These are phyloP conservation scores for Muscicapa adusta DNA, from an alignment of 2,113 vertebrate species.

Conservation along the genomic window DNA sequence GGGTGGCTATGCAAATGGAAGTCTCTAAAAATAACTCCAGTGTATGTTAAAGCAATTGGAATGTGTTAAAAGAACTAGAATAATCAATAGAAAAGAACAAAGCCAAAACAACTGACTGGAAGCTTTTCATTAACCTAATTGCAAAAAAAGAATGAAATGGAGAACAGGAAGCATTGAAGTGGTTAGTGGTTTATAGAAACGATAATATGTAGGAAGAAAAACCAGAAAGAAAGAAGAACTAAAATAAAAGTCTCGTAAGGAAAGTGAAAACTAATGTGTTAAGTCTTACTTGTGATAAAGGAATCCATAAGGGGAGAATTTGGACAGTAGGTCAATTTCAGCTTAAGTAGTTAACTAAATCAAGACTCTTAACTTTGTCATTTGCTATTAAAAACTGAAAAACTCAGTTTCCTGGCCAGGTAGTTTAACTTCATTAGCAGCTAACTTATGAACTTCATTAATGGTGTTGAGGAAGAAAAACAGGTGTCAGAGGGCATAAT, in stretches of 20 bases:
- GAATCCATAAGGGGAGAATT: background rate
- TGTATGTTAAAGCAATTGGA: background rate
- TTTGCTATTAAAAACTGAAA: background rate
- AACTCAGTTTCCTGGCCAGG: background rate
- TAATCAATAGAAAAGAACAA: conserved; percentile 4
- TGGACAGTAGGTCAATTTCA: background rate
- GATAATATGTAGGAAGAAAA: background rate
- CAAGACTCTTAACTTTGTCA: background rate
- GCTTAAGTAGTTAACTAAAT: background rate
- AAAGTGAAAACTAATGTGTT: background rate
- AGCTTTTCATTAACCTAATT: background rate
- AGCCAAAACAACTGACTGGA: background rate
- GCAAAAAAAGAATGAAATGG: background rate
- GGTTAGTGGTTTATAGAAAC: background rate
- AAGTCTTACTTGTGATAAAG: background rate
- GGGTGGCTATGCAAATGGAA: background rate
- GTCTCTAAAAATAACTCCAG: conserved; percentile 28
- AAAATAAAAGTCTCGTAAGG: background rate
- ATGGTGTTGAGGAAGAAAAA: background rate
- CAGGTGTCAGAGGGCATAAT: background rate
- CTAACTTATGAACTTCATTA: background rate
- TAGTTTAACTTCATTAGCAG: background rate
- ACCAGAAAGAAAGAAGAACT: background rate
- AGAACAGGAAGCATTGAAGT: background rate
- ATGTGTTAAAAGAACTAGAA: conserved; percentile 31